Conservation (phyloP, 2,888 invertebrate genomes). For the Rhabditoides inermis region DNA sequence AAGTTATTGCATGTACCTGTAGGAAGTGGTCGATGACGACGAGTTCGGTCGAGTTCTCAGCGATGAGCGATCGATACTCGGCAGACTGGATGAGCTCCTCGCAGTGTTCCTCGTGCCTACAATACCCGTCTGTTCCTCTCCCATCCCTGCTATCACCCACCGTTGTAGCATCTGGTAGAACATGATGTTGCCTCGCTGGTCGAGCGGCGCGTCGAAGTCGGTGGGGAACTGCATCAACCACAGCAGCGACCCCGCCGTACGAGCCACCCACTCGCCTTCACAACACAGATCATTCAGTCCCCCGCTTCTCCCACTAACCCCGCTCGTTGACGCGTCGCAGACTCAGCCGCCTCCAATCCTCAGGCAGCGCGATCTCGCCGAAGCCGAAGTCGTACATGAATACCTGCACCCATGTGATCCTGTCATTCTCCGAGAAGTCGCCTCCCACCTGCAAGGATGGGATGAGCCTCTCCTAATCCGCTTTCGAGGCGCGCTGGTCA, state of each 20-base stretch:
- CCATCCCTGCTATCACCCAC: no score
- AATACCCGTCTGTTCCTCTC: no score
- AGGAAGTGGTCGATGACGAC: conserved; percentile 45
- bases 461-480: no score
- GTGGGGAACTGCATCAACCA: conserved; percentile 36
- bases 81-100: conserved; percentile 26
- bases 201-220: conserved; percentile 35
- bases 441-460: conserved; percentile 13
- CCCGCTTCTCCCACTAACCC: conserved; percentile 8
- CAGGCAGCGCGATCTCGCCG: conserved; percentile 26
- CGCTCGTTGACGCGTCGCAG: conserved; percentile 22
- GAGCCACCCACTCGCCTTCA: conserved; percentile 17
- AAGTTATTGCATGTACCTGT: no score
- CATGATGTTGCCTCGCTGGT: conserved; percentile 31
- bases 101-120: conserved; percentile 36
- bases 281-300: not conserved
- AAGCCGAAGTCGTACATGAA: conserved; percentile 42
- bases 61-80: conserved; percentile 19
- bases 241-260: conserved; percentile 25
- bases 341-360: conserved; percentile 30
- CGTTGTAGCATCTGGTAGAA: no score
- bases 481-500: no score
- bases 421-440: conserved; percentile 16
- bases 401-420: conserved; percentile 44
- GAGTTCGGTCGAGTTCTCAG: conserved; percentile 23